Evolutionary conservation across 2,888 invertebrate species (phyloP).

Genomic region (Calephelis perditalis): DNA sequence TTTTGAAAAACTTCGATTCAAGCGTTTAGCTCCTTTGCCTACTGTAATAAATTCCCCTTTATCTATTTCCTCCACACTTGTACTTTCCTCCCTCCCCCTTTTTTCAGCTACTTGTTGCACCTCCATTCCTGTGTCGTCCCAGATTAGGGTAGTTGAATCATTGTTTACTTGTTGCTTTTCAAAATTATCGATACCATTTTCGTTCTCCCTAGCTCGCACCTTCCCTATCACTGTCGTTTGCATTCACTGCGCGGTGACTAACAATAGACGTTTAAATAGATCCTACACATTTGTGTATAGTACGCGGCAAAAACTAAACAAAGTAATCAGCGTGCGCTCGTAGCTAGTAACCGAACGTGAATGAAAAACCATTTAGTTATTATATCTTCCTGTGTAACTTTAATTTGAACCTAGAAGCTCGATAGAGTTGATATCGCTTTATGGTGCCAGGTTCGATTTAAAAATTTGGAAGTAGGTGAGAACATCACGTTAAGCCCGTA

Average conservation of each 20-base stretch:
- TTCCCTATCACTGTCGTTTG: background rate
- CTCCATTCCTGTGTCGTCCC: background rate
- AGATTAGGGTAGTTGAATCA: background rate
- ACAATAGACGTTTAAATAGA: background rate
- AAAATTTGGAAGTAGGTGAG: too few species aligned
- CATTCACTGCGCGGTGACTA: background rate
- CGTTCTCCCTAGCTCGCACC: background rate
- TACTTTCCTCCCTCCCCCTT: background rate
- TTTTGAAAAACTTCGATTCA: slow-evolving; percentile 5
- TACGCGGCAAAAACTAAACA: background rate
- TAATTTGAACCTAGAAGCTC: too few species aligned
- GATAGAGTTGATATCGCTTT: too few species aligned
- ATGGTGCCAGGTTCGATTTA: too few species aligned
- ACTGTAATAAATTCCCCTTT: background rate
- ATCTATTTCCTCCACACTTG: background rate
- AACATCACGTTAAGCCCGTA: too few species aligned
- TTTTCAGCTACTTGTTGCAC: slow-evolving; percentile 1
- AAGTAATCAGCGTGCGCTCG: background rate
- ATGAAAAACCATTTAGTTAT: background rate
- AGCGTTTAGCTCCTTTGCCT: background rate
- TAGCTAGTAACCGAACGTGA: background rate
- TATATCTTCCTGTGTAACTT: too few species aligned
- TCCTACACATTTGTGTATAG: background rate
- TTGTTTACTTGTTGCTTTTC: background rate
- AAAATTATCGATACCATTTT: background rate